Evolutionary conservation across 2,888 invertebrate species (phyloP).

Genomic region (Hydraecia micacea): DNA sequence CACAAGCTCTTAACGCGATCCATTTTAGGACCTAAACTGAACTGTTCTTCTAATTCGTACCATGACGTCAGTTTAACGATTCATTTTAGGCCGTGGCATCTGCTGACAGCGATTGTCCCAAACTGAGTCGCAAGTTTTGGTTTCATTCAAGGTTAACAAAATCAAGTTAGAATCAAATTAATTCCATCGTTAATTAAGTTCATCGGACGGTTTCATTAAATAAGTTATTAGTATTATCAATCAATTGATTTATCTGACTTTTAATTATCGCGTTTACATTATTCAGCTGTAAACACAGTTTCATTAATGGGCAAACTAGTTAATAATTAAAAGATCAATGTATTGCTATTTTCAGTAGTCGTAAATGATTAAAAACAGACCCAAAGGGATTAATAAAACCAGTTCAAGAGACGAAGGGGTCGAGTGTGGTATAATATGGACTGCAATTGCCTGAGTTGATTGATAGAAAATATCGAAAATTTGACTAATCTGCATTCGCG

Average conservation of each 20-base stretch:
- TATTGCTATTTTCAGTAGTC: conserved; percentile 12
- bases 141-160: conserved; percentile 16
- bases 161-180: neutral
- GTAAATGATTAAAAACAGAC: neutral
- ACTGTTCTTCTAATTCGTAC: no score
- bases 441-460: neutral
- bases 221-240: conserved; percentile 15
- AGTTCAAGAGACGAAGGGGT: neutral
- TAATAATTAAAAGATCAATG: conserved; percentile 7
- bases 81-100: no score
- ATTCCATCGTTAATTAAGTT: neutral
- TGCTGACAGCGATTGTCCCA: no score
- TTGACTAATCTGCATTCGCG: no score
- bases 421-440: neutral
- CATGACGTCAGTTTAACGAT: no score
- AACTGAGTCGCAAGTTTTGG: no score
- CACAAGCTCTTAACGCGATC: no score
- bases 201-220: conserved; percentile 30
- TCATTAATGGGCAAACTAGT: neutral
- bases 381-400: neutral
- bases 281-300: conserved; percentile 14
- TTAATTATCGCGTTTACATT: conserved; percentile 30
- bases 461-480: neutral
- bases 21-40: no score
- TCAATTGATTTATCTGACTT: conserved; percentile 8